A percentile compares a stretch with the other conserved stretches of the same genome.
Evolutionary conservation across 1,140 invertebrate genomes (phyloP).

Genomic region (Megathymus violae): DNA sequence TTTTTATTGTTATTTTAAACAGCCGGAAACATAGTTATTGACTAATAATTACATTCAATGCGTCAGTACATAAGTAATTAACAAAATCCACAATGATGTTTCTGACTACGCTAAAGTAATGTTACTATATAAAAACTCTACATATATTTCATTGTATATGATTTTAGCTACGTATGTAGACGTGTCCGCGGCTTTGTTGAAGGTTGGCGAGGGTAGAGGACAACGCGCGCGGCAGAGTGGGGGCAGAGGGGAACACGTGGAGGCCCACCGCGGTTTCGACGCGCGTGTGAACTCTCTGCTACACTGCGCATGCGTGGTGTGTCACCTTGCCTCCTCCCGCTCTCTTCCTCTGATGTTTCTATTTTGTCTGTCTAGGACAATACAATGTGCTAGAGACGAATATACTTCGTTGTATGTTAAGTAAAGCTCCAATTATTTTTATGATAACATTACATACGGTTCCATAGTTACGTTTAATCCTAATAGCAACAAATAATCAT

Average conservation of each 20-base stretch:
- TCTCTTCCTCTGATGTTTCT: too few relatives aligned
- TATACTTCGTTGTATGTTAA: neutral
- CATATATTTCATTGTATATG: slow-evolving; percentile 37
- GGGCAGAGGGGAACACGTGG: slow-evolving; percentile 63
- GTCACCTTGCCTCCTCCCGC: slow-evolving; percentile 47
- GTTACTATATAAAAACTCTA: slow-evolving; percentile 35
- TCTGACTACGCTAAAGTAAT: too few relatives aligned
- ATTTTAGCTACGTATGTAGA: slow-evolving; percentile 48
- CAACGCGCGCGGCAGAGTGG: slow-evolving; percentile 47
- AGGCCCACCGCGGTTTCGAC: slow-evolving; percentile 69
- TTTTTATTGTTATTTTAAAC: too few relatives aligned
- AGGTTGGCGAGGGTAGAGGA: slow-evolving; percentile 48
- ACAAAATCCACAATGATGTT: too few relatives aligned
- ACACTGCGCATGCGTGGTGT: slow-evolving; percentile 74
- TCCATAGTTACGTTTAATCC: too few relatives aligned
- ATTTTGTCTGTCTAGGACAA: slow-evolving; percentile 70
- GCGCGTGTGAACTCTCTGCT: slow-evolving; percentile 70
- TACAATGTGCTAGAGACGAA: slow-evolving; percentile 41
- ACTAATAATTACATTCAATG: too few relatives aligned
- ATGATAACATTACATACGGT: neutral
- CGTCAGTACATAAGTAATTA: too few relatives aligned
- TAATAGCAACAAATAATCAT: too few relatives aligned
- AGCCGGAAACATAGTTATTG: too few relatives aligned
- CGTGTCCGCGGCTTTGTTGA: slow-evolving; percentile 64
- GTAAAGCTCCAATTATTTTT: neutral